Base-by-base conservation (phyloP, 2,888 invertebrate genomes). In the Beris chalybata region DNA sequence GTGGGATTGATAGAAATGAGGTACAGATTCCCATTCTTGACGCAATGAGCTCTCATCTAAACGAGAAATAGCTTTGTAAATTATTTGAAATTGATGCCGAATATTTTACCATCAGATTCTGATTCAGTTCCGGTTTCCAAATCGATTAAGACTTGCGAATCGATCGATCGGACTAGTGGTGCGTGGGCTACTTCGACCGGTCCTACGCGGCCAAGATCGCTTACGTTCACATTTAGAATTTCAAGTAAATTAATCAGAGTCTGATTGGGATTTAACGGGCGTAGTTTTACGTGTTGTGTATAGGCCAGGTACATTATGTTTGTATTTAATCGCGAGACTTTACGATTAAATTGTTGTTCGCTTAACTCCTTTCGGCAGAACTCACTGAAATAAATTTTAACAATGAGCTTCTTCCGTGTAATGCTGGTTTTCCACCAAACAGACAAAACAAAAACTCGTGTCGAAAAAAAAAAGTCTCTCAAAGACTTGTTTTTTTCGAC, bases 1-100 rank as follows among this genome's bases (percentile, higher is more conserved):
- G 32, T 66, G 59, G 12, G 59, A 5, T 5, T 61, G 57, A 31
- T 66, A 38, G 32, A 65, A 65, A 61, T 70, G 68, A 80, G 71
- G 75, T 76, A 92, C 90, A 66, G 89, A 86, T 81, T 92, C 92
- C 91, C 92, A 92, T 76, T 90, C 95, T 81, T 88, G 87, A 73
- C 88, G 86, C 68, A 91, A 84, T 59, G 87, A 87, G 75, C 92
- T 91, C 71, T 81, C 81, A 73, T 72, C 71, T 72, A 65, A 38
- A 15, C 32, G 11, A 44, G 9, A 44, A 32, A 30, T 22, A 38
- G 3, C 3, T 38, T 38, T 38, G 7, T 38, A 38, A 44, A 13
- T 44, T 44, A 4, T 32, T 5, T 2, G 43, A 11, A 31, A 4
- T 15, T 11, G 15, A 48, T 13, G 15, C 13, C 12, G 47, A 30